Base-by-base conservation (phyloP, 2,113 vertebrate species). In the Saguinus imperator region DNA sequence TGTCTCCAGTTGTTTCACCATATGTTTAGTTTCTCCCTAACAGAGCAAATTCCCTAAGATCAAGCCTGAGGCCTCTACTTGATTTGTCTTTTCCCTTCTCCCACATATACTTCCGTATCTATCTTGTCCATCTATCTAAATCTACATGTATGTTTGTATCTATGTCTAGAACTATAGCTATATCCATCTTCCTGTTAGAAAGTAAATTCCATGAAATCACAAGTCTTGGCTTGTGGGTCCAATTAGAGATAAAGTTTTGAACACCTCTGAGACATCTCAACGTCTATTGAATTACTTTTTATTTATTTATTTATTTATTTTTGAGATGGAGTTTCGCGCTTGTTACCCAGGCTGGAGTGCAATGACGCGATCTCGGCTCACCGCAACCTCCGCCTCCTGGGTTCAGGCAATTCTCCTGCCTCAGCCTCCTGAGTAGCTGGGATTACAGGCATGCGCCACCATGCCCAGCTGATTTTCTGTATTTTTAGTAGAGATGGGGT, bases 241-340 rank as follows among this genome's bases (percentile, higher is more conserved):
- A 79, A 64, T 94, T 75, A 23, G 89, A 87, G 96, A 57, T 32
- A 70, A 95, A 45, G 14, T 87, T 89, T 95, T 85, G 35, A 91
- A 66, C 12, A 86, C 82, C 29, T 68, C 35, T 87, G 37, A 82
- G 66, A 25, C 57, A 23, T 70, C 13, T 73, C 70, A 57, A 21
- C 8, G 23, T 10, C 29, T 48, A 11, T 8, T 48, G 6, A 70
- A 35, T 58, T 57, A 29, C 61, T 27, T 57, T 86, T 68, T 29
- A 16, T 40, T 40, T 40, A 40, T 40, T 40, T 40, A 40, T 40
- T 40, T 40, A n/a, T 40, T 40, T 40, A 3, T 40, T 40, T 40
- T 40, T 40, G 37, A 40, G 37, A 40, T 40, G 37, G 37, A 40
- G 37, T 40, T 40, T 40, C 37, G 37, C 37, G 2, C 37, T 40